Percentiles rank a stretch among this genome's conserved stretches.
phyloP scores from a whole-genome alignment of 2,888 invertebrate species.

The Pristionchus entomophagus region DNA sequence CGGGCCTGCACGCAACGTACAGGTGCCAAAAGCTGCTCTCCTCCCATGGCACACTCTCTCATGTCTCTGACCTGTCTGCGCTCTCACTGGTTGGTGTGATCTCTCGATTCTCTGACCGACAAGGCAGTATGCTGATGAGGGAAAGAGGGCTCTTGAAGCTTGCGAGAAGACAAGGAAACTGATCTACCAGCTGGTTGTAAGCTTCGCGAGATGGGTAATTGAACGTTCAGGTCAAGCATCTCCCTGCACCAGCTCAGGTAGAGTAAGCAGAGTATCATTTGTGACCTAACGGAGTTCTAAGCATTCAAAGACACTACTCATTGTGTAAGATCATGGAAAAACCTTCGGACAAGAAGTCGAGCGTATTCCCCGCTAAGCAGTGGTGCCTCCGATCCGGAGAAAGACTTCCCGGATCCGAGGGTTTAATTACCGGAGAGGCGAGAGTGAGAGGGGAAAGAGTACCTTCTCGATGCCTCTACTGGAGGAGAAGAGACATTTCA shows the following conservation, averaged over 20 bases:
- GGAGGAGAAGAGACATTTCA: constrained; percentile 37
- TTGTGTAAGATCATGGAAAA: too few relatives aligned
- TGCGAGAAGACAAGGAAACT: background rate
- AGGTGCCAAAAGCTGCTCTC: constrained; percentile 1
- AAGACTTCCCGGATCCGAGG: background rate
- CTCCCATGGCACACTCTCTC: background rate
- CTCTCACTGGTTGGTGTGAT: background rate
- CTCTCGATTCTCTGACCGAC: background rate
- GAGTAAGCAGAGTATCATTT: too few relatives aligned
- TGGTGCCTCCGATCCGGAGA: background rate
- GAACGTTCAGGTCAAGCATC: too few relatives aligned
- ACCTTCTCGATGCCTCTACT: background rate
- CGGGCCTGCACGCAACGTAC: constrained; percentile 20
- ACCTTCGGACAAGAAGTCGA: too few relatives aligned
- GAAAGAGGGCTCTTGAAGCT: background rate
- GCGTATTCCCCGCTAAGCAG: too few relatives aligned
- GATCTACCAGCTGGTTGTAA: background rate
- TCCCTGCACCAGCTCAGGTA: too few relatives aligned
- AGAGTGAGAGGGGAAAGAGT: background rate
- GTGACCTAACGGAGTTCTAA: too few relatives aligned
- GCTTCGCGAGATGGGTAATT: too few relatives aligned
- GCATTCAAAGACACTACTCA: too few relatives aligned
- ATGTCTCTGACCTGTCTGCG: background rate
- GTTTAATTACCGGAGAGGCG: background rate
- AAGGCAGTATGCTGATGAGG: background rate